phyloP scores from a whole-genome alignment of 37 sponge, comb jelly and placozoan genomes.

The Ianthella basta region DNA sequence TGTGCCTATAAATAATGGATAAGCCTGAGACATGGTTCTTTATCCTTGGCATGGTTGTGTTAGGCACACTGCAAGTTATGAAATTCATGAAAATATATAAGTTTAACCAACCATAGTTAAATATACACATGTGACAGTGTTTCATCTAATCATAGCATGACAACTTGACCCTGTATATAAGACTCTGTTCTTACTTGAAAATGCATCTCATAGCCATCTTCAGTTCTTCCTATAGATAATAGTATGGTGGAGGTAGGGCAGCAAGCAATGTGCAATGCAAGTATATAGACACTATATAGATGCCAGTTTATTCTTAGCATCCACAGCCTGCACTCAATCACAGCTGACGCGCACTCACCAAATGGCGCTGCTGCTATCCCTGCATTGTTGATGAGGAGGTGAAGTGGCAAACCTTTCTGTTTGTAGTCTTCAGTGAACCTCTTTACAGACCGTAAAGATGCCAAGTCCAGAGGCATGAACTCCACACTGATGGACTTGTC shows the following conservation, averaged over 20 bases:
- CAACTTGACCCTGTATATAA: neutral
- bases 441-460: neutral
- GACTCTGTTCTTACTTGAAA: conserved; percentile 42
- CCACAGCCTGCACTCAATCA: no score
- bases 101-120: neutral
- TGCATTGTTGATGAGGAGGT: conserved; percentile 46
- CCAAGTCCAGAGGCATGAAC: conserved; percentile 24
- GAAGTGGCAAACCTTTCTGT: conserved; percentile 6
- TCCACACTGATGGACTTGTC: neutral
- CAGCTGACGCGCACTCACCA: no score
- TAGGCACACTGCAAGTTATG: no score
- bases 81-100: no score
- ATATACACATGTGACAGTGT: neutral
- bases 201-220: conserved; percentile 62
- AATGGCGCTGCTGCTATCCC: conserved; percentile 32
- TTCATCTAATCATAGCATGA: no score
- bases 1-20: no score
- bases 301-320: no score
- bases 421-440: conserved; percentile 14
- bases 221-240: conserved; percentile 38
- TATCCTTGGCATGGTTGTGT: no score
- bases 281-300: no score
- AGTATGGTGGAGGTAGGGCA: no score
- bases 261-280: no score
- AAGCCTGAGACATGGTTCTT: no score